Evolutionary conservation across 2,113 vertebrate species (phyloP).

Genomic region (Menidia beryllina): DNA sequence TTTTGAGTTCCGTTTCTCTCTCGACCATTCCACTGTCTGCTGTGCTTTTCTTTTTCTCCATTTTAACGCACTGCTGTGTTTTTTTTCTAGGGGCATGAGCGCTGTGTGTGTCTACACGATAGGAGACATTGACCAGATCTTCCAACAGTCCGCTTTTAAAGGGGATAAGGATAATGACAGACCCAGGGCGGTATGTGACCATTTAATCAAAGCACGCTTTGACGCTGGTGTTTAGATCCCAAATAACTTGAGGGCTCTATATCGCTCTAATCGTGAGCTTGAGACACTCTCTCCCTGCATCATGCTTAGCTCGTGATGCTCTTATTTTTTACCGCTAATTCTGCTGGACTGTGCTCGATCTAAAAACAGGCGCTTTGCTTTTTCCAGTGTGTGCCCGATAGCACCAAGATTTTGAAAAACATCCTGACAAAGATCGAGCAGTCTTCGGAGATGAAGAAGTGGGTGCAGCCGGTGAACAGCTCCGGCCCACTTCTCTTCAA

Average conservation of each 20-base stretch:
- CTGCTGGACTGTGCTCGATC: too few species aligned
- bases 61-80: constrained; percentile 13
- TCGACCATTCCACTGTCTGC: background rate
- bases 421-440: constrained; percentile 38
- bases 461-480: constrained; percentile 45
- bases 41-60: background rate
- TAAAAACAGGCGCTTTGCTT: constrained; percentile 1
- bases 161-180: fast-evolving
- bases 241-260: background rate
- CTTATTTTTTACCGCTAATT: too few species aligned
- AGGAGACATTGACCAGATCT: constrained; percentile 59
- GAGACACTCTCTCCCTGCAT: too few species aligned
- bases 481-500: constrained; percentile 54
- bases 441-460: constrained; percentile 49
- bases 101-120: constrained; percentile 78
- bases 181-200: constrained; percentile 57
- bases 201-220: background rate
- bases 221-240: background rate
- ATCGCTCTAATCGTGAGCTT: fast-evolving
- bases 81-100: constrained; percentile 71
- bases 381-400: constrained; percentile 64
- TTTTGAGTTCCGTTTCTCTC: background rate
- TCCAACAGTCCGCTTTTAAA: constrained; percentile 55
- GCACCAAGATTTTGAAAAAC: fast-evolving
- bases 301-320: too few species aligned